Base-by-base conservation (phyloP, 2,113 vertebrate genomes). In the Mungos mungo region DNA sequence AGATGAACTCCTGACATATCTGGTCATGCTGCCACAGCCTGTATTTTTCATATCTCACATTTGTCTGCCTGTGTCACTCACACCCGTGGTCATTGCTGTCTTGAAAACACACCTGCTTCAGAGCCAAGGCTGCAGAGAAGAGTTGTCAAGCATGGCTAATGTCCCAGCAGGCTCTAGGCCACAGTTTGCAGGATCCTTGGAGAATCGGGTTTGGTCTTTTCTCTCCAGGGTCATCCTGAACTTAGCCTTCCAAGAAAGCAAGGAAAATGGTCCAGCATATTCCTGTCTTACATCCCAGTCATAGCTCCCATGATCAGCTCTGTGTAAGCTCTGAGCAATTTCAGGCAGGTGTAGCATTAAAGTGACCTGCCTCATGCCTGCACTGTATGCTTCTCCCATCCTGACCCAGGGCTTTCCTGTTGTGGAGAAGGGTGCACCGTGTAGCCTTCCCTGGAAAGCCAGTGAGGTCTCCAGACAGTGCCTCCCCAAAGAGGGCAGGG, bases 41-140 rank as follows among this genome's bases (percentile, higher is more conserved):
- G 45, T 97, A 90, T 71, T 97, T 98, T 94, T 94, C 93, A 54
- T 65, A 90, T 97, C 92, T 96, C 93, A 97, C 87, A 12, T 84
- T 76, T 87, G 96, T 96, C 94, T 97, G 35, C 85, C 69, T 96
- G 18, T 18, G 60, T 92, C 96, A 96, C 27, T 96, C 77, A 77
- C 6, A 92, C 86, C 86, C 93, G 9, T 23, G 95, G 84, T 95
- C 86, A 93, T 2, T 38, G 11, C 14, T 31, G 47, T 79, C 94
- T 95, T 93, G 88, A 88, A 97, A 96, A 82, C 81, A 90, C 77
- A 93, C 95, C 98, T 97, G 96, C 80, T 95, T 50, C 88, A 72
- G 74, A 96, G 45, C n/a, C 21, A 84, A 68, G 23, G 50, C 52
- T 96, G 66, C 45, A 94, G 88, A 94, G 93, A 88, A 50, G 54